Percentiles rank a stretch among this genome's conserved stretches.
Conservation (phyloP, 2,797 vertebrate species). For the Mastacembelus armatus region DNA sequence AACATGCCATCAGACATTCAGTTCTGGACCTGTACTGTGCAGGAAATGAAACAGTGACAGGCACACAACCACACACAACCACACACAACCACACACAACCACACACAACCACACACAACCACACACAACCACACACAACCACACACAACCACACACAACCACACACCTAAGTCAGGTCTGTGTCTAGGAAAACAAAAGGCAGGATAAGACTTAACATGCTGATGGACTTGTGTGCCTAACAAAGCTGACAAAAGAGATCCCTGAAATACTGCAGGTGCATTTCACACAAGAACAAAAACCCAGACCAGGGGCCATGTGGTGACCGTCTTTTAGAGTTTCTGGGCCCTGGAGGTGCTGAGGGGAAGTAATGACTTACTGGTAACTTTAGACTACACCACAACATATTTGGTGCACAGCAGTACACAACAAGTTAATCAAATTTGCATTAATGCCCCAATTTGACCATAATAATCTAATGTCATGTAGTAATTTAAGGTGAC, state of each 20-base stretch:
- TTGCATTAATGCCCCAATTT: not conserved
- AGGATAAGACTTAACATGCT: conserved; percentile 20
- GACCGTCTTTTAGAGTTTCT: conserved; percentile 49
- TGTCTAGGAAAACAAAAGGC: conserved; percentile 33
- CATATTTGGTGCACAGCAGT: conserved; percentile 11
- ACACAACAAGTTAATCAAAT: not conserved
- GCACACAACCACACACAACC: no score
- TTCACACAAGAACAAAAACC: conserved; percentile 33
- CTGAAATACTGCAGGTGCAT: conserved; percentile 58
- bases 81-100: no score
- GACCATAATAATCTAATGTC: not conserved
- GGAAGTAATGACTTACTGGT: conserved; percentile 40
- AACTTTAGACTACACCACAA: conserved; percentile 14
- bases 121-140: no score
- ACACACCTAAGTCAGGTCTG: conserved; percentile 2
- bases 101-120: no score
- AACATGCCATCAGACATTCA: conserved; percentile 52
- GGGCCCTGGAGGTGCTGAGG: conserved; percentile 36
- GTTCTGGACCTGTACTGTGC: no score
- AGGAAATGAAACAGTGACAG: no score
- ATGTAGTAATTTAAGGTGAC: not conserved
- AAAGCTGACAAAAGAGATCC: conserved; percentile 54
- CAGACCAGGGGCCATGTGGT: not conserved
- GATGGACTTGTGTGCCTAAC: conserved; percentile 41
- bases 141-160: conserved; percentile 15